phyloP scores from a whole-genome alignment of 1,140 invertebrate genomes.

The Battus philenor region DNA sequence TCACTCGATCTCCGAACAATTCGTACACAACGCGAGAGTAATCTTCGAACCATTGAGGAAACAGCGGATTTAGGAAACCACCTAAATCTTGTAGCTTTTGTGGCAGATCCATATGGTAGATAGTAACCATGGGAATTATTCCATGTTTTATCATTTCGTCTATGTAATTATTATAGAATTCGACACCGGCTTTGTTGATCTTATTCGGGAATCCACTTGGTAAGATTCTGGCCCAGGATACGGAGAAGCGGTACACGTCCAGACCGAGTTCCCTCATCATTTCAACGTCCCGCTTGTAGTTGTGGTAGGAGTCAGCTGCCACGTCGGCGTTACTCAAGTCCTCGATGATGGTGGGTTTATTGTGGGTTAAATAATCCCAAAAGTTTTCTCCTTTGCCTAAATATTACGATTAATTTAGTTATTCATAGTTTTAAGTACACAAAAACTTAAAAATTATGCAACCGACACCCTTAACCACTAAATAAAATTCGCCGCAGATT shows the following conservation, averaged over 20 bases:
- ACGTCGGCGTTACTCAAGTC: conserved; percentile 39
- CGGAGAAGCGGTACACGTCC: conserved; percentile 77
- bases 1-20: conserved; percentile 63
- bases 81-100: conserved; percentile 43
- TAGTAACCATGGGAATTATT: conserved; percentile 55
- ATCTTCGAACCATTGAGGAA: conserved; percentile 70
- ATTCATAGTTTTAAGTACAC: no score
- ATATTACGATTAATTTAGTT: background rate
- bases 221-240: conserved; percentile 79
- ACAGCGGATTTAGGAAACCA: conserved; percentile 36
- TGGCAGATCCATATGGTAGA: conserved; percentile 49
- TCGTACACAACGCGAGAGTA: conserved; percentile 68
- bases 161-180: conserved; percentile 78
- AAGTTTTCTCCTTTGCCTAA: background rate
- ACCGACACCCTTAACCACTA: no score
- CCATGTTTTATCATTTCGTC: conserved; percentile 49
- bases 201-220: conserved; percentile 70
- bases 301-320: conserved; percentile 37
- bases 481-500: no score
- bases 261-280: conserved; percentile 46
- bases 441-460: no score
- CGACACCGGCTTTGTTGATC: conserved; percentile 63
- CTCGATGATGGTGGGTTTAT: conserved; percentile 23
- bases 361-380: conserved; percentile 25
- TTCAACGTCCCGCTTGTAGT: conserved; percentile 41